Evolutionary conservation across 2,797 vertebrate species (phyloP).

Genomic region (Oryzias dopingdopingensis): DNA sequence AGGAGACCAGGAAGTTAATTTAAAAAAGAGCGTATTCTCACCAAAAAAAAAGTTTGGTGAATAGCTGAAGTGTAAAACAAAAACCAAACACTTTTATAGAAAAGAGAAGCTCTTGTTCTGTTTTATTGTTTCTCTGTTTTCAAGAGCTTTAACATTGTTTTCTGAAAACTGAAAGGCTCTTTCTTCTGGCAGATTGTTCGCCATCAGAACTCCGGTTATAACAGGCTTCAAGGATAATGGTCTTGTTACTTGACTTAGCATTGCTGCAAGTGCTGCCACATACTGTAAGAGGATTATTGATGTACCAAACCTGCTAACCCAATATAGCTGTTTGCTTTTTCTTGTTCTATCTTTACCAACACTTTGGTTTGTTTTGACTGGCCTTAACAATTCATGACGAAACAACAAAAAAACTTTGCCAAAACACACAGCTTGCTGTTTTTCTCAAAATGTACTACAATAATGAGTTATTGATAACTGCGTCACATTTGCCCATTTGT

Average conservation of each 20-base stretch:
- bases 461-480: too few relatives aligned
- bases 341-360: constrained; percentile 33
- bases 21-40: background rate
- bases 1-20: background rate
- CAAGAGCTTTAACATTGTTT: background rate
- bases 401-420: too few relatives aligned
- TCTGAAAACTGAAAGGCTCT: constrained; percentile 8
- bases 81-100: background rate
- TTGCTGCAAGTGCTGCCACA: constrained; percentile 37
- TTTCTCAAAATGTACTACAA: too few relatives aligned
- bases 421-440: too few relatives aligned
- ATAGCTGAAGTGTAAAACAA: background rate
- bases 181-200: constrained; percentile 13
- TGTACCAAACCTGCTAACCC: constrained; percentile 67
- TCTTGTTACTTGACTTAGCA: constrained; percentile 46
- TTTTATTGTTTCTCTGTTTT: background rate
- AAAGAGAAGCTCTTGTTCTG: background rate
- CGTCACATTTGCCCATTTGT: too few relatives aligned
- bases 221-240: constrained; percentile 53
- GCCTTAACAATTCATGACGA: background rate
- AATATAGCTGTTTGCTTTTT: constrained; percentile 40
- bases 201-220: constrained; percentile 33
- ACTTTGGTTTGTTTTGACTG: constrained; percentile 52
- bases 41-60: too few relatives aligned
- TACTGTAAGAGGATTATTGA: constrained; percentile 74